phyloP scores from a whole-genome alignment of 2,888 invertebrate species.

The Junonia oenone region DNA sequence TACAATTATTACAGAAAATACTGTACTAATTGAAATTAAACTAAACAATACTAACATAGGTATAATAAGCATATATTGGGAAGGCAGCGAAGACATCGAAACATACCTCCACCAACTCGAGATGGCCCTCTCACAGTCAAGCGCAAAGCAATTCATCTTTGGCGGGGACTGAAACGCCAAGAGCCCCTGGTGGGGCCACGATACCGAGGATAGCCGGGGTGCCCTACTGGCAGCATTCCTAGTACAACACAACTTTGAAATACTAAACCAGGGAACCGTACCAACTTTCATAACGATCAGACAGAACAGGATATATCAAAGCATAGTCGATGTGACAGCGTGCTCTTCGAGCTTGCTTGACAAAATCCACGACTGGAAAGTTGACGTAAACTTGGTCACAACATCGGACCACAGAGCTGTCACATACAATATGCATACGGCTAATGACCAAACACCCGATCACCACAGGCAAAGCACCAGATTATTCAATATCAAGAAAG shows the following conservation, averaged over 20 bases:
- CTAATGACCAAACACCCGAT: too few relatives aligned
- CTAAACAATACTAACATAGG: too few relatives aligned
- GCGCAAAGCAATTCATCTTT: constrained; percentile 11
- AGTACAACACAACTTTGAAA: constrained; percentile 6
- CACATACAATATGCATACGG: too few relatives aligned
- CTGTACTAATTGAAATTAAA: too few relatives aligned
- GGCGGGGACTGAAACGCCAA: constrained; percentile 20
- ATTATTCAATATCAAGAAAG: neutral
- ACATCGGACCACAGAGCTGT: neutral
- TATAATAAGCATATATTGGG: neutral
- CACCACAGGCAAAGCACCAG: neutral
- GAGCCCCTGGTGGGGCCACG: constrained; percentile 22
- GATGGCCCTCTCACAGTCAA: neutral
- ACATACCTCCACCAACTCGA: constrained; percentile 6
- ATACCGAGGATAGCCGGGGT: constrained; percentile 12
- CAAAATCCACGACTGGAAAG: neutral
- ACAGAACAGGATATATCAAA: neutral
- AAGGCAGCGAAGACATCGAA: neutral
- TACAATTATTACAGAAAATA: too few relatives aligned
- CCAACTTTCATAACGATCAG: neutral
- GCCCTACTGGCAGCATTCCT: constrained; percentile 13
- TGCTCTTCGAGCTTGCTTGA: too few relatives aligned
- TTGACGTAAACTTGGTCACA: neutral
- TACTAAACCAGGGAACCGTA: neutral
- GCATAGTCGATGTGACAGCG: neutral